Evolutionary conservation across 2,888 invertebrate species (phyloP), one percentile per base, ranked within the genome.

Genomic region (Hemithea aestivaria): DNA sequence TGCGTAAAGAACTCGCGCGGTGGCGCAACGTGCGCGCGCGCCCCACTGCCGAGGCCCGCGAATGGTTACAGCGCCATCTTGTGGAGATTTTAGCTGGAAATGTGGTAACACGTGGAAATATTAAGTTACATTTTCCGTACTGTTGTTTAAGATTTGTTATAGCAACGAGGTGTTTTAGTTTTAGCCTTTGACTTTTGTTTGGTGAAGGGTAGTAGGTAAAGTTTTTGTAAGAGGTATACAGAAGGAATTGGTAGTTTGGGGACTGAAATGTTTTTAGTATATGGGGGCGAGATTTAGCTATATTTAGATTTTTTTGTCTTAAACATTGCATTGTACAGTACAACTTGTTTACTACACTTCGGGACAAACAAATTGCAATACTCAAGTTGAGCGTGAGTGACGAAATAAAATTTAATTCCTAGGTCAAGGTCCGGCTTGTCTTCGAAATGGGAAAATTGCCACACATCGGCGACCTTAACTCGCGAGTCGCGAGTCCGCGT

Each of bases 391-490:
- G 58, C 54, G 53, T 50, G 60, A 63, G 57, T 85, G 81, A 75
- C 76, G 84, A 85, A 85, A 85, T 61, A 45, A 65, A 67, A 76
- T 70, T 73, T 75, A 73, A 80, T 70, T 83, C 87, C 82, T 87
- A 85, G 85, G 87, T 87, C 87, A 87, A 85, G 87, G 87, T 76
- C 69, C 61, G 58, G 65, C 73, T 78, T 80, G 69, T 83, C 84
- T 79, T 85, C 84, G 81, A 82, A 87, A 80, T 83, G 81, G 76
- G 78, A 83, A 82, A 83, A 85, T 87, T 87, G 83, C 87, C 82
- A 83, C 85, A 85, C 58, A 79, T 74, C 53, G 57, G 60, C 70
- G 85, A 83, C 84, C 85, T 84, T 83, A 83, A 73, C 81, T 76
- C 66, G 58, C 56, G 71, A 65, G 74, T 76, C 66, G 58, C 56